phyloP scores from a whole-genome alignment of 2,888 invertebrate genomes.

The Andrena hattorfiana region DNA sequence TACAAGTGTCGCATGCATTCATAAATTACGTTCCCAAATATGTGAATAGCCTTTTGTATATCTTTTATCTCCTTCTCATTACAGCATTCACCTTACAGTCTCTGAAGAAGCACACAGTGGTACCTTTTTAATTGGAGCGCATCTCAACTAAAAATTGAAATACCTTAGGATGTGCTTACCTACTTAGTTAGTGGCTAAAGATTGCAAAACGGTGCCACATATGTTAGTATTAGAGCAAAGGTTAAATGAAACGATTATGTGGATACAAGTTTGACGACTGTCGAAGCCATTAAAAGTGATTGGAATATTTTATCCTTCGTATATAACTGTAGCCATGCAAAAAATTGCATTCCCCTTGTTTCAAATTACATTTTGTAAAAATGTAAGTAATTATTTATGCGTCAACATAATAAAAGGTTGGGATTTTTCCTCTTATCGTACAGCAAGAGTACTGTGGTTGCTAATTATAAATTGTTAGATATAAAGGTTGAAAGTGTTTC shows the following conservation, averaged over 20 bases:
- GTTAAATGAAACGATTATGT: neutral
- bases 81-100: neutral
- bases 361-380: too few species aligned
- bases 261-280: neutral
- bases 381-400: too few species aligned
- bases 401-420: too few species aligned
- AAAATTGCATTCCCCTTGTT: too few species aligned
- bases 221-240: neutral
- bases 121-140: neutral
- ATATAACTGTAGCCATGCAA: too few species aligned
- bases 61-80: neutral
- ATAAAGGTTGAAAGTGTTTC: too few species aligned
- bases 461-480: too few species aligned
- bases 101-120: neutral
- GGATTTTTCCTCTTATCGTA: too few species aligned
- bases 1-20: too few species aligned
- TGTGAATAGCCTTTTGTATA: neutral
- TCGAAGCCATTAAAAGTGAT: neutral
- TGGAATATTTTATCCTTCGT: neutral
- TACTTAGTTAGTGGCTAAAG: neutral
- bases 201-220: neutral
- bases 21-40: neutral
- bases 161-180: slow-evolving; percentile 5
- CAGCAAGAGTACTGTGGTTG: too few species aligned
- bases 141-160: neutral